A percentile compares a stretch with the other conserved stretches of the same genome.
phyloP scores from a whole-genome alignment of 2,797 vertebrate genomes.

The Serranus cabrilla region DNA sequence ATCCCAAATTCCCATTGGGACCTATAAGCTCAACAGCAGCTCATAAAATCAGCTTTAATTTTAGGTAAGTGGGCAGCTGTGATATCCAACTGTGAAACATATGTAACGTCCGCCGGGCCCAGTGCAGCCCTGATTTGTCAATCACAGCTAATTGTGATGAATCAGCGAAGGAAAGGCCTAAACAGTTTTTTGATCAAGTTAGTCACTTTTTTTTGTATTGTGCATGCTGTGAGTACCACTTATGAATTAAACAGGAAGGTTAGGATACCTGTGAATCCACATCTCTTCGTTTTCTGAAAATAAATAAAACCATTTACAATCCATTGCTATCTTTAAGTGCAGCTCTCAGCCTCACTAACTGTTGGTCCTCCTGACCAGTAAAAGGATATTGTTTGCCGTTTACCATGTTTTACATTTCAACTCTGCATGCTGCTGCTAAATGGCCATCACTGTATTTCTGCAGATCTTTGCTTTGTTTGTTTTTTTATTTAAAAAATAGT shows the following conservation, averaged over 20 bases:
- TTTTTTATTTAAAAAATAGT: too few species aligned
- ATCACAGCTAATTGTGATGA: conserved; percentile 51
- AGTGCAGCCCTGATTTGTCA: conserved; percentile 50
- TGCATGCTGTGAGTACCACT: neutral
- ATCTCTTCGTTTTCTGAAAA: neutral
- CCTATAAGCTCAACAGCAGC: conserved; percentile 50
- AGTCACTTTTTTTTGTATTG: neutral
- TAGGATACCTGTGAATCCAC: neutral
- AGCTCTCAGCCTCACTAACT: conserved; percentile 18
- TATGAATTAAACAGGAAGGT: neutral
- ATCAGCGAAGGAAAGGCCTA: conserved; percentile 41
- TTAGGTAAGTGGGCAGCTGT: conserved; percentile 60
- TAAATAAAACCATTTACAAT: conserved; percentile 14
- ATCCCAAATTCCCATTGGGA: conserved; percentile 41
- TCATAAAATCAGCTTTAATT: conserved; percentile 64
- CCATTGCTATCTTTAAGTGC: neutral
- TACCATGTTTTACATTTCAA: too few species aligned
- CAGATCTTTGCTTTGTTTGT: too few species aligned
- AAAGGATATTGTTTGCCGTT: too few species aligned
- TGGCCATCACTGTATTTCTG: too few species aligned
- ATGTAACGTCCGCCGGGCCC: conserved; percentile 43
- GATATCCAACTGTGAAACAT: conserved; percentile 61
- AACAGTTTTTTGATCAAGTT: conserved; percentile 27
- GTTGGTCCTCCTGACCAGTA: too few species aligned
- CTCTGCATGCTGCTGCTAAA: too few species aligned